Evolutionary conservation across 2,797 vertebrate species (phyloP), one percentile per base, ranked within the genome.

Genomic region (Numenius phaeopus): DNA sequence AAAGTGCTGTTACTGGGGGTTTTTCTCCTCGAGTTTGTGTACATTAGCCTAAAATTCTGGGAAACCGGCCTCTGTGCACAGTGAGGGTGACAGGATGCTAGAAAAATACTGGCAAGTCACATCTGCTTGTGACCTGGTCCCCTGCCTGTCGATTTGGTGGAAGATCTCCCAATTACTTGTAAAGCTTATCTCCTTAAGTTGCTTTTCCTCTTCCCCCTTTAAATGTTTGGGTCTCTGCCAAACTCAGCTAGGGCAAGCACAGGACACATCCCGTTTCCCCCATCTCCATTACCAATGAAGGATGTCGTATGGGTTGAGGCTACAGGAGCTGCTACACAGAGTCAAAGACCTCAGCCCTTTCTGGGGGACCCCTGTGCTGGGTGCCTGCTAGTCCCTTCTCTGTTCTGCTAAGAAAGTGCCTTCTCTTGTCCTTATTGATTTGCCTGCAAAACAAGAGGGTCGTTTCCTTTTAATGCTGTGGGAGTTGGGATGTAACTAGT

Each of bases 21-120:
- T 90, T 95, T 82, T 50, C 79, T 77, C 62, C 61, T 92, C 0
- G 0, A 57, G 82, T 97, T 95, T 96, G 96, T 96, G 65, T 94
- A 96, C 47, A 71, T 92, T 93, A 95, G 61, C 1, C 13, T 79
- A 39, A 93, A 82, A 69, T 97, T 96, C 93, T 94, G 87, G 92
- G 91, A 89, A 96, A 58, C 5, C 0, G 4, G 16, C 76, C 87
- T 58, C 80, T 47, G 54, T 37, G 67, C 16, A 7, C 0, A 0
- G 15, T 0, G 2, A 89, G 92, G 40, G 58, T 71, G 88, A 96
- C 67, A 91, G 78, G 67, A 79, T 93, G 78, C 89, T 83, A 76
- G 61, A 67, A 88, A 32, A 82, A 78, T 81, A 92, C 82, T 94
- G 94, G 82, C 72, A 89, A 49, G 44, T 52, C 70, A 58, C 83